Percentiles rank a stretch among this genome's conserved stretches.
Evolutionary conservation across 2,113 vertebrate species (phyloP).

Genomic region (Meriones unguiculatus): DNA sequence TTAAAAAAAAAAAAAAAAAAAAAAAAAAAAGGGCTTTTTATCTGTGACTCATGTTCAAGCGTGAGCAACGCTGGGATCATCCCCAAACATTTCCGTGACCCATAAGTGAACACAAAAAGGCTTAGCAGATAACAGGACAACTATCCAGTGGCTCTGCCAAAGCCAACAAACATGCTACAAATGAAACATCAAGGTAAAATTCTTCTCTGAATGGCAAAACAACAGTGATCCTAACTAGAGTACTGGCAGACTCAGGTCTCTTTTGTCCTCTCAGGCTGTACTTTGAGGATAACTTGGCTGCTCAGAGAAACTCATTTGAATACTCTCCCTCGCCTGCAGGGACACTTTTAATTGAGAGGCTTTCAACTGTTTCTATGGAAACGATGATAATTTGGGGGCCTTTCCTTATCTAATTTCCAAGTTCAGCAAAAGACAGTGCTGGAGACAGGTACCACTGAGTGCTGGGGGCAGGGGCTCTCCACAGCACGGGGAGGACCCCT

Average conservation of each 20-base stretch:
- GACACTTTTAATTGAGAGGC: constrained; percentile 71
- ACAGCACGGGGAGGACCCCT: not conserved
- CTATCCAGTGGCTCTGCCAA: not conserved
- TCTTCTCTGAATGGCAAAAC: not conserved
- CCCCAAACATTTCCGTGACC: not conserved
- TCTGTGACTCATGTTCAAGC: constrained; percentile 39
- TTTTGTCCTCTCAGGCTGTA: not conserved
- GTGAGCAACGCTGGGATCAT: constrained; percentile 31
- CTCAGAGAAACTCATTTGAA: constrained; percentile 64
- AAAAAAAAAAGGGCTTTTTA: not conserved
- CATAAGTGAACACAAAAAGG: not conserved
- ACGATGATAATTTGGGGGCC: constrained; percentile 38
- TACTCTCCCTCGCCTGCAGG: constrained; percentile 57
- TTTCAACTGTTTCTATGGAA: constrained; percentile 68
- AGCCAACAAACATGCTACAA: not conserved
- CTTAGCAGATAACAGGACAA: not conserved
- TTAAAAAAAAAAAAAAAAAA: too few relatives aligned
- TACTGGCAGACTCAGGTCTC: not conserved
- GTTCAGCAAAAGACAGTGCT: constrained; percentile 5
- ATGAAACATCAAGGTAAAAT: not conserved
- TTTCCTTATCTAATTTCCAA: constrained; percentile 61
- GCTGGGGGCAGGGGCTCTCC: not conserved
- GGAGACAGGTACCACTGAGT: not conserved
- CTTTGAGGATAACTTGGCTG: constrained; percentile 16
- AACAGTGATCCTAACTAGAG: not conserved